Evolutionary conservation across 2,797 vertebrate genomes (phyloP).

Genomic region (Oreochromis mossambicus): DNA sequence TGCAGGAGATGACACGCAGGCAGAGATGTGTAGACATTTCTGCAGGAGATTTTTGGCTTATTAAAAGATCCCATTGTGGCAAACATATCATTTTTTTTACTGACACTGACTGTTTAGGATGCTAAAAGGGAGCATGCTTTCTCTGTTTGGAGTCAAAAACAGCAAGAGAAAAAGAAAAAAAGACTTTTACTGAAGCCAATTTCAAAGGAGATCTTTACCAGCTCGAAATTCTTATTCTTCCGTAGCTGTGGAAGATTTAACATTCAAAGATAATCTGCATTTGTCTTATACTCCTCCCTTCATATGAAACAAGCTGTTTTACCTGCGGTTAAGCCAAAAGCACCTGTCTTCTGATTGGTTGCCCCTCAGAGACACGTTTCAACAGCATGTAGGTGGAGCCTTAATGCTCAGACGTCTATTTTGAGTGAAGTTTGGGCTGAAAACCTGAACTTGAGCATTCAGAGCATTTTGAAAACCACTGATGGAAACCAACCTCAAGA

Average conservation of each 20-base stretch:
- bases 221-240: neutral
- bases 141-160: fast-evolving
- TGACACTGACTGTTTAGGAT: neutral
- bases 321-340: neutral
- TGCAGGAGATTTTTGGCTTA: neutral
- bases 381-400: neutral
- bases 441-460: neutral
- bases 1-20: neutral
- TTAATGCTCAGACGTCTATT: neutral
- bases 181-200: neutral
- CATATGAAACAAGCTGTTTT: neutral
- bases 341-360: neutral
- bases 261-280: neutral
- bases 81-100: neutral
- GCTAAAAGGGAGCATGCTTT: neutral
- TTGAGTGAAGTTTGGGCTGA: neutral
- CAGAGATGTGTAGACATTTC: neutral
- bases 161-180: fast-evolving
- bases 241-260: neutral
- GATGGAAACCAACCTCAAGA: neutral
- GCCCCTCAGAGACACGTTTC: neutral
- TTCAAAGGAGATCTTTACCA: neutral
- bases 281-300: neutral
- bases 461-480: neutral
- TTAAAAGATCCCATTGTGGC: neutral